Conservation (phyloP, 1,140 invertebrate species). For the Magallana gigas region DNA sequence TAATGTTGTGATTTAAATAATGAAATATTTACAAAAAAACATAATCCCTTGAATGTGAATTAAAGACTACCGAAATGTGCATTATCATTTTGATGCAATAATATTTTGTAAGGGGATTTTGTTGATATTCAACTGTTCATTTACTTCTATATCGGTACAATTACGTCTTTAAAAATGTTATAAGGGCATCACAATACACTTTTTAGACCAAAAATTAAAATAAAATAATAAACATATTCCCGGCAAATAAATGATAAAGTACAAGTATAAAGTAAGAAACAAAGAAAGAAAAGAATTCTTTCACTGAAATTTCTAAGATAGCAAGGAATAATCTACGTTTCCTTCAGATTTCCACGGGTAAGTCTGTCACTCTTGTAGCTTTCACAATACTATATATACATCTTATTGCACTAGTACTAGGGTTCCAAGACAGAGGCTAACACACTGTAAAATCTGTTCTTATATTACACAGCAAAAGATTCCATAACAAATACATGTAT, state of each 20-base stretch:
- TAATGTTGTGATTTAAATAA: not conserved
- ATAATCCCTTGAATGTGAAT: constrained; percentile 22
- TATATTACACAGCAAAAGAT: too few species aligned
- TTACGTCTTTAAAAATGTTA: not conserved
- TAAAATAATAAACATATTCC: not conserved
- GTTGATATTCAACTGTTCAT: constrained; percentile 17
- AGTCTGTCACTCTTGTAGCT: too few species aligned
- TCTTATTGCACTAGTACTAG: constrained; percentile 2
- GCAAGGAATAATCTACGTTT: not conserved
- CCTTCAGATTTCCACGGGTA: not conserved
- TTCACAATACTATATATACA: not conserved
- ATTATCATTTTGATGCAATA: not conserved
- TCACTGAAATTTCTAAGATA: constrained; percentile 8
- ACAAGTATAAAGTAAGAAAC: not conserved
- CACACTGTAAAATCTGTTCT: too few species aligned
- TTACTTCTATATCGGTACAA: not conserved
- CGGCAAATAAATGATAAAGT: not conserved
- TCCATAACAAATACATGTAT: too few species aligned
- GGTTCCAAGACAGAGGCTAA: not conserved
- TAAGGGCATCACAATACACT: not conserved
- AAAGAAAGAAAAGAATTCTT: not conserved
- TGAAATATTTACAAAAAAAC: constrained; percentile 21
- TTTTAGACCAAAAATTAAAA: not conserved
- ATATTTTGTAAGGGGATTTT: constrained; percentile 6
- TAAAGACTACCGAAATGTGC: not conserved